Evolutionary conservation across 2,888 invertebrate species (phyloP), one percentile per base, ranked within the genome.

Genomic region (Lingula anatina): DNA sequence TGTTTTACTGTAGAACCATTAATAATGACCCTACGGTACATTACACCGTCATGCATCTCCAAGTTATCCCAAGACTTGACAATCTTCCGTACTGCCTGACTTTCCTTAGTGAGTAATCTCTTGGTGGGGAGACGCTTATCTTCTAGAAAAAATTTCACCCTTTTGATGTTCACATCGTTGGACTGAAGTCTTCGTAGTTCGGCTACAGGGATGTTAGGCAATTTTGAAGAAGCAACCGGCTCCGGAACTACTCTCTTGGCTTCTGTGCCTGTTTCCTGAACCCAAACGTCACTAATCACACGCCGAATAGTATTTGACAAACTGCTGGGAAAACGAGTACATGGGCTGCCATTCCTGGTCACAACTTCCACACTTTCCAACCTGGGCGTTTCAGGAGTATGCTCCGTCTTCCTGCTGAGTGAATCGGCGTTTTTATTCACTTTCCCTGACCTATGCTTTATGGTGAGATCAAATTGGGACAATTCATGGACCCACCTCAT

Each of bases 401-500:
- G 46, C 3, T n/a, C 4, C 5, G 24, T 18, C 20, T 47, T 49
- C 23, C 57, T 31, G 41, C 49, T 53, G 5, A 59, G 47, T 21
- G 56, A 44, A 44, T 60, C 60, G 3, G 59, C 54, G 47, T 51
- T 56, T 21, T 18, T 41, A 39, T 57, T 54, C 7, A 28, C 20
- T 38, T 49, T 55, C 9, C 53, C 55, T 18, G 50, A 46, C 18
- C 54, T 44, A 41, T 60, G 52, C 21, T 54, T 52, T 21, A 59
- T 54, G 24, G 31, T 41, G 43, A 59, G 48, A 40, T 57, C 44
- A 38, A 56, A 62, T 12, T 46, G 40, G 9, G 57, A 50, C 28
- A 56, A 46, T 21, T 57, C 49, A 26, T 53, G 44, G 7, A 49
- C 47, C 61, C 57, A 58, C 9, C 54, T 38, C 46, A 52, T 51